Evolutionary conservation across 2,888 invertebrate species (phyloP).

Genomic region (Sarcophaga rosellei): DNA sequence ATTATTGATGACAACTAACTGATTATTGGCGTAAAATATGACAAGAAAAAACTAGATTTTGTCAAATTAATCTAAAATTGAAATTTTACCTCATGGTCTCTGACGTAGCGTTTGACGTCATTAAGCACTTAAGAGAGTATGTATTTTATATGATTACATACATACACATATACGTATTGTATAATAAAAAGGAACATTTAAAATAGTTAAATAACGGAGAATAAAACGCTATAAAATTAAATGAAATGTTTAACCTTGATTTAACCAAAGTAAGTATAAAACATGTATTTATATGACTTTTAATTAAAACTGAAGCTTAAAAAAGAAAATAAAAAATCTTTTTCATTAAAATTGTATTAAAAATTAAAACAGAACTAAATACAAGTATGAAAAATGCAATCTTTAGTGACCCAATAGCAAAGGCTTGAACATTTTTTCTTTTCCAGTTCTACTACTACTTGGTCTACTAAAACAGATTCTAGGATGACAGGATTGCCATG

Average conservation of each 20-base stretch:
- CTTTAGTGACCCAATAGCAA: too few relatives aligned
- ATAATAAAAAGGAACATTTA: neutral
- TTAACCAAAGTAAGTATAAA: constrained; percentile 13
- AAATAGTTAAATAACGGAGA: neutral
- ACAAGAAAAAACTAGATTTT: constrained; percentile 9
- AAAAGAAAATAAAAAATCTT: neutral
- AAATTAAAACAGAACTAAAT: neutral
- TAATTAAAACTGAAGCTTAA: neutral
- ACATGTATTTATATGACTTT: neutral
- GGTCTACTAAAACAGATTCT: too few relatives aligned
- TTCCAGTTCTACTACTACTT: too few relatives aligned
- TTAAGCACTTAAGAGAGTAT: constrained; percentile 51
- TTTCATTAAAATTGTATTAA: neutral
- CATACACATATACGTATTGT: neutral
- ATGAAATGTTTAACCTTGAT: constrained; percentile 50
- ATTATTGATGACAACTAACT: constrained; percentile 40
- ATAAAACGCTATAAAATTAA: constrained; percentile 8
- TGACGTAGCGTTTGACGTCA: constrained; percentile 49
- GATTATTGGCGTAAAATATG: constrained; percentile 27
- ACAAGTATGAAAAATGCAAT: too few relatives aligned
- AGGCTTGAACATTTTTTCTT: too few relatives aligned
- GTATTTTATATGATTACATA: neutral
- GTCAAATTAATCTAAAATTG: neutral
- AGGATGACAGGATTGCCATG: too few relatives aligned
- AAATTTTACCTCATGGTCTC: neutral